Evolutionary conservation across 37 sponge, comb jelly and placozoan genomes (phyloP).

Genomic region (Hormiphora californensis): DNA sequence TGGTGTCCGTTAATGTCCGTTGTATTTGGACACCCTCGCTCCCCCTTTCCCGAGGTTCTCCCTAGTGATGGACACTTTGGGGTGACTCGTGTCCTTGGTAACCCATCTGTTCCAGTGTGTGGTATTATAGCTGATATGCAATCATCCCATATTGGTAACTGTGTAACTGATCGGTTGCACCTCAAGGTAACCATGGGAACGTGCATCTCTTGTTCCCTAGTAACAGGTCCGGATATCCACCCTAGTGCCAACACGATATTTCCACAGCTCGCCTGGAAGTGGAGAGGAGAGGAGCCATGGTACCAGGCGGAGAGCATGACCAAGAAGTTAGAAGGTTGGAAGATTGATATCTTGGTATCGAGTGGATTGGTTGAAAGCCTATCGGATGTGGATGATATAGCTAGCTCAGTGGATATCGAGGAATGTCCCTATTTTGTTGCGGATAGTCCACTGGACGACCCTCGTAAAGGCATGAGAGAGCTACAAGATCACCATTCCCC

Average conservation of each 20-base stretch:
- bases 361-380: not conserved
- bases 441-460: not conserved
- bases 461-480: not conserved
- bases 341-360: conserved; percentile 14
- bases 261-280: conserved; percentile 38
- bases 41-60: not conserved
- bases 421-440: not conserved
- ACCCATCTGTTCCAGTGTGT: not conserved
- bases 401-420: not conserved
- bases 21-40: not conserved
- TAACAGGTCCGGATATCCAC: conserved; percentile 4
- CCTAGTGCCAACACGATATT: not conserved
- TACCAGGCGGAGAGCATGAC: conserved; percentile 25
- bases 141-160: not conserved
- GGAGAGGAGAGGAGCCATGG: not conserved
- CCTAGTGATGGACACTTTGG: not conserved
- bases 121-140: conserved; percentile 3
- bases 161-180: not conserved
- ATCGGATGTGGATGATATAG: not conserved
- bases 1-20: conserved; percentile 9
- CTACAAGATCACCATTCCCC: not conserved
- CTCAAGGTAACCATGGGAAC: conserved; percentile 4
- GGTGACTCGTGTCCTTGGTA: not conserved
- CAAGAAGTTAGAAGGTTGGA: not conserved
- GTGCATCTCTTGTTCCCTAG: not conserved